These are phyloP conservation scores for Phenganax stokvisi DNA, from an alignment of 92 coral and sea anemone species.

Conservation along the genomic window DNA sequence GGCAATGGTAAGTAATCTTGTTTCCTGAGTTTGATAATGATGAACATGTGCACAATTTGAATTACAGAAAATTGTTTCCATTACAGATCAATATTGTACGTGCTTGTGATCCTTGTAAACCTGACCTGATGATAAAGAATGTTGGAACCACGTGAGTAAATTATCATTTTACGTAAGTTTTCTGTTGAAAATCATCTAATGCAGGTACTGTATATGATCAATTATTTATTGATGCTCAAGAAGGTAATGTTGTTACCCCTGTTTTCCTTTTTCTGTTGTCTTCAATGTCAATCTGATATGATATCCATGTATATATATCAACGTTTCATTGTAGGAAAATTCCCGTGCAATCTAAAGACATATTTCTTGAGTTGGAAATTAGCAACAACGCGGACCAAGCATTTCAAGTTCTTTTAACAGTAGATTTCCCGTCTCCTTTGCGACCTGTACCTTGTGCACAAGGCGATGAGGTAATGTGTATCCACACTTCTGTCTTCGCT, in stretches of 20 bases:
- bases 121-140: constrained; percentile 11
- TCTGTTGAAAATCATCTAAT: neutral
- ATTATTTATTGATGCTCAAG: neutral
- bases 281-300: neutral
- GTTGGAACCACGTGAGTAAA: constrained; percentile 20
- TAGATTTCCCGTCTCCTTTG: constrained; percentile 59
- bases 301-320: neutral
- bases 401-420: constrained; percentile 46
- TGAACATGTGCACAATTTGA: neutral
- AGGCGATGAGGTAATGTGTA: constrained; percentile 1
- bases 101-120: constrained; percentile 32
- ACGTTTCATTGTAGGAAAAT: constrained; percentile 48
- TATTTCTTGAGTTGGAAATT: constrained; percentile 46
- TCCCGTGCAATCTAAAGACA: constrained; percentile 56
- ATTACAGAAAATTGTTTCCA: too few species aligned
- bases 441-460: neutral
- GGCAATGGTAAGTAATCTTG: constrained; percentile 11
- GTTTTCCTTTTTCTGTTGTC: too few species aligned
- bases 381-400: constrained; percentile 63
- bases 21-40: neutral
- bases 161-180: neutral
- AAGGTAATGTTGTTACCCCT: too few species aligned
- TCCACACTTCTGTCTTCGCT: neutral
- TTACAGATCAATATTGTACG: constrained; percentile 6
- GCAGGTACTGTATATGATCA: neutral